These are phyloP conservation scores for Steinernema khuongi DNA, from an alignment of 1,140 invertebrate genomes.

Conservation along the genomic window DNA sequence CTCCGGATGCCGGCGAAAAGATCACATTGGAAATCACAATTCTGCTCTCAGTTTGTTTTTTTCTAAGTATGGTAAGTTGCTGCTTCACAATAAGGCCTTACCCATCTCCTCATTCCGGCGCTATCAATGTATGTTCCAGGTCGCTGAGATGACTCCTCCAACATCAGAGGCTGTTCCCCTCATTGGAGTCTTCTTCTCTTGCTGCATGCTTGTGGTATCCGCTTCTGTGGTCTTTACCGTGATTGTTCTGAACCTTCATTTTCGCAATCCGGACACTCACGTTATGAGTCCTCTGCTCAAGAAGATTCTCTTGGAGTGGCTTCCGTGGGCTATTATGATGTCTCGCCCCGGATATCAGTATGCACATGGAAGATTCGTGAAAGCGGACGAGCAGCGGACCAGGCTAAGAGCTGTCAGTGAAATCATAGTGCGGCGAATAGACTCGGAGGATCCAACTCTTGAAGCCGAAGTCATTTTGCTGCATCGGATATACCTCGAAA, in stretches of 20 bases:
- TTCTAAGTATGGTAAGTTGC: constrained; percentile 44
- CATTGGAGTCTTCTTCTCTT: constrained; percentile 96
- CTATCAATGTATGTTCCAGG: constrained; percentile 1
- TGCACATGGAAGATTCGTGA: neutral
- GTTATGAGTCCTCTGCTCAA: constrained; percentile 90
- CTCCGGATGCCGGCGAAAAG: constrained; percentile 96
- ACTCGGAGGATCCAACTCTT: neutral
- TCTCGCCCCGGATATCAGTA: constrained; percentile 78
- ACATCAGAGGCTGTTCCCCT: constrained; percentile 92
- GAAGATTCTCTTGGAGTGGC: constrained; percentile 80
- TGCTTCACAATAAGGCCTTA: too few species aligned
- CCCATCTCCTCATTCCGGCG: too few species aligned
- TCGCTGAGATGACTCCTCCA: constrained; percentile 84
- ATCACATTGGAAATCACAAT: constrained; percentile 85
- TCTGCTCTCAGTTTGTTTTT: constrained; percentile 59
- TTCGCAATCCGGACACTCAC: constrained; percentile 82
- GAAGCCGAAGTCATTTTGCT: neutral
- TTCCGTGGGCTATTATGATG: constrained; percentile 89
- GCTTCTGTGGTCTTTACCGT: constrained; percentile 97
- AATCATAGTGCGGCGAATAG: neutral
- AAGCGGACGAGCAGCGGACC: neutral
- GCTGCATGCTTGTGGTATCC: constrained; percentile 99
- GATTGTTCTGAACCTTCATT: constrained; percentile 96
- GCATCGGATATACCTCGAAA: neutral
- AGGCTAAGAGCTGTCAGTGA: neutral